Base-by-base conservation (phyloP, 2,797 vertebrate genomes). In the Florisuga fusca region DNA sequence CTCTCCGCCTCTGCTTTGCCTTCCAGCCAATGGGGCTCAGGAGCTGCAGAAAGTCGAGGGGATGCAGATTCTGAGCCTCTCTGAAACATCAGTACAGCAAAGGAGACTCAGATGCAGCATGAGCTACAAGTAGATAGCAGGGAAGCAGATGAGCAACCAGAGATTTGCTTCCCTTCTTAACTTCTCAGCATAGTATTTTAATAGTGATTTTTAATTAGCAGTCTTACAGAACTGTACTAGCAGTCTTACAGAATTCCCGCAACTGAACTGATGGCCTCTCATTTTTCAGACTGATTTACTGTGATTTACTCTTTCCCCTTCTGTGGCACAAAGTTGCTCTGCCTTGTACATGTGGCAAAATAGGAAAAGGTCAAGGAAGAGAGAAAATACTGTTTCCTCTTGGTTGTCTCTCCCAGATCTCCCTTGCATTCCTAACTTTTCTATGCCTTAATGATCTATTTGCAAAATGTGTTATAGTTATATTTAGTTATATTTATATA, bases 11-110 rank as follows among this genome's bases (percentile, higher is more conserved):
- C 94, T 79, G 71, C 77, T 93, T 75, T 94, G 80, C 88, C 38
- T 87, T 72, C 59, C 86, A 97, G 94, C 98, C 98, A 98, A 98
- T 98, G 82, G 79, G 80, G 58, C 46, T 90, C 57, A 2, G 76
- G 67, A 51, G 50, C 90, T 0, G 36, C 38, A 69, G 61, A 93
- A 91, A 83, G 89, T 64, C 91, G 64, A 84, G 61, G 93, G 74
- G 92, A 50, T 89, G 48, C 80, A 25, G 59, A 50, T 62, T 88
- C 82, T 10, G n/a, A 77, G 38, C 29, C 22, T 78, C 59, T 82
- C 95, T 27, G 96, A 92, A 94, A 54, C 78, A 75, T 36, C 31
- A 34, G 38, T 90, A 54, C 16, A 1, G 91, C 76, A 75, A 51
- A 12, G 33, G 1, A 3, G 54, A 63, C n/a, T 77, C 84, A 34